Conservation (phyloP, 2,797 vertebrate species). For the Pseudochromis fuscus region DNA sequence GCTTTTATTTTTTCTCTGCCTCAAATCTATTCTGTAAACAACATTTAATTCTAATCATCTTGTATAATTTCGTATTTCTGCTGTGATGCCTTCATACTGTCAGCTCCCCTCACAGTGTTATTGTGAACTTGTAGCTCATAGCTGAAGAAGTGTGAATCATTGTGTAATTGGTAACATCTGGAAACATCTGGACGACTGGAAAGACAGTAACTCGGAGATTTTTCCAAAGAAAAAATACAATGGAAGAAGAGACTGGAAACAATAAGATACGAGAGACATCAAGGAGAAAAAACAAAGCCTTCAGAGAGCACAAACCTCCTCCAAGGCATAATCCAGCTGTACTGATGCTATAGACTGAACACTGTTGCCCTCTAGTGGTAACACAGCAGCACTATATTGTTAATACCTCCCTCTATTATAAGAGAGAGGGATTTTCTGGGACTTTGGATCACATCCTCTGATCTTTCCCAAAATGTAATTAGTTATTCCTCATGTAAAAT, state of each 20-base stretch:
- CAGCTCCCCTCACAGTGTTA: neutral
- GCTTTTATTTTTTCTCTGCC: conserved; percentile 2
- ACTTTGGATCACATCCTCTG: no score
- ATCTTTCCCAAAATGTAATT: no score
- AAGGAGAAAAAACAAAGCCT: no score
- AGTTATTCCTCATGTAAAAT: no score
- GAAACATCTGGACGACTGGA: conserved; percentile 17
- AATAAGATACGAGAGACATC: no score
- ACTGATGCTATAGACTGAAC: no score
- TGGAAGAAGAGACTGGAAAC: neutral
- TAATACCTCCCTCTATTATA: no score
- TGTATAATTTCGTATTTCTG: neutral
- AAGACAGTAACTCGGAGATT: conserved; percentile 3
- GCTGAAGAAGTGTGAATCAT: conserved; percentile 3
- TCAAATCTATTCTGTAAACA: neutral
- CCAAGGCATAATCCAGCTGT: no score
- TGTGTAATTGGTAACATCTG: conserved; percentile 14
- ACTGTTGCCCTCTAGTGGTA: no score
- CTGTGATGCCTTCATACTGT: neutral
- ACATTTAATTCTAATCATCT: neutral
- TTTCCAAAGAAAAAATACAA: conserved; percentile 4
- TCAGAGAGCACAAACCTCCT: no score
- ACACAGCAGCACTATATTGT: no score
- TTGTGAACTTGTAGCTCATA: neutral
- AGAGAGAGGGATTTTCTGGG: no score